Evolutionary conservation across 2,888 invertebrate genomes (phyloP).

Genomic region (Eurytoma californica): DNA sequence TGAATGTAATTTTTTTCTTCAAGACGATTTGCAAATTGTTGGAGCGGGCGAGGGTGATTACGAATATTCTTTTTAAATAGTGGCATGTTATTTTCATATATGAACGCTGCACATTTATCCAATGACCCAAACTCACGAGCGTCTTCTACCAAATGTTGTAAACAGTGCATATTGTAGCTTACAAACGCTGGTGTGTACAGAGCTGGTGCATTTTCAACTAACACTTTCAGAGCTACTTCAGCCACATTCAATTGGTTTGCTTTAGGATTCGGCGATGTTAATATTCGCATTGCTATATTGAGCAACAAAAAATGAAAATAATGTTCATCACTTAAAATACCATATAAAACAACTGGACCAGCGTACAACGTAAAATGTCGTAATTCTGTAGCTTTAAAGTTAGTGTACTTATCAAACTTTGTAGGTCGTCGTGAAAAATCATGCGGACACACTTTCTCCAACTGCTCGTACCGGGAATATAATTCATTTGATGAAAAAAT

Average conservation of each 20-base stretch:
- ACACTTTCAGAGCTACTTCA: neutral
- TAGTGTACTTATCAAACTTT: neutral
- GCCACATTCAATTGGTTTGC: neutral
- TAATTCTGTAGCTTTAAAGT: slow-evolving; percentile 23
- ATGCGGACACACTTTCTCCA: neutral
- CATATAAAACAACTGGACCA: neutral
- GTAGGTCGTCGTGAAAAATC: slow-evolving; percentile 10
- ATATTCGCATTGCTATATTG: slow-evolving; percentile 8
- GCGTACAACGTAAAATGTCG: slow-evolving; percentile 8
- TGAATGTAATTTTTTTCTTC: neutral
- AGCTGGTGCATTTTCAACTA: neutral
- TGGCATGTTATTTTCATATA: neutral
- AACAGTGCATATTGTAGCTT: too few relatives aligned
- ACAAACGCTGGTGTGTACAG: too few relatives aligned
- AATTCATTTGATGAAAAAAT: too few relatives aligned
- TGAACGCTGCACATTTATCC: neutral
- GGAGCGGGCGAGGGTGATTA: neutral
- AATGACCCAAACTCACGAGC: neutral
- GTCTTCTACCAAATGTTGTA: neutral
- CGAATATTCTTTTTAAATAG: neutral
- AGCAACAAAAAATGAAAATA: slow-evolving; percentile 16
- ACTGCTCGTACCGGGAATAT: neutral
- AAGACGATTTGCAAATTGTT: neutral
- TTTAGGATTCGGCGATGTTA: neutral
- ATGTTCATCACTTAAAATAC: neutral